Evolutionary conservation across 64 coral and sea anemone genomes (phyloP).

Genomic region (Orbicella faveolata): DNA sequence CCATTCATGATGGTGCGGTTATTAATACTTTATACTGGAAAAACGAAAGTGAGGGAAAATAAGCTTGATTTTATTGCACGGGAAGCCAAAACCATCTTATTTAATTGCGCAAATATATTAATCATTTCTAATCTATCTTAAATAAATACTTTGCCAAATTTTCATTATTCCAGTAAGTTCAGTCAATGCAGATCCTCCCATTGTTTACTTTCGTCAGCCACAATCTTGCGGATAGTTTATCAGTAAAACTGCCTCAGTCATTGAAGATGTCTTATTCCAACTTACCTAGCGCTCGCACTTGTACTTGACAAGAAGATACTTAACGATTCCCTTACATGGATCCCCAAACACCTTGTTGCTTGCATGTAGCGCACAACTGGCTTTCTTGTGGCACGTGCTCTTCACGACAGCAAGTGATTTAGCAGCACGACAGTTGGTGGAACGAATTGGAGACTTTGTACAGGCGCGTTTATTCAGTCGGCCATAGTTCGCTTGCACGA

Average conservation of each 20-base stretch:
- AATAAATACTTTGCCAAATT: too few species aligned
- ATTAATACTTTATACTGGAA: too few species aligned
- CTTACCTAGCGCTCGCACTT: conserved; percentile 25
- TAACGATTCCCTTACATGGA: conserved; percentile 20
- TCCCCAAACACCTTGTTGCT: conserved; percentile 39
- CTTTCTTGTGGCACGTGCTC: conserved; percentile 22
- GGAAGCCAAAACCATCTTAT: too few species aligned
- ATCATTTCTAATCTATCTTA: too few species aligned
- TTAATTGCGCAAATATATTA: too few species aligned
- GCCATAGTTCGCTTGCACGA: conserved; percentile 25
- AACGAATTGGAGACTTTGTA: background rate
- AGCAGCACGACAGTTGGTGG: background rate
- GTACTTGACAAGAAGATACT: conserved; percentile 44
- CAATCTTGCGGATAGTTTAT: background rate
- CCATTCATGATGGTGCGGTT: too few species aligned
- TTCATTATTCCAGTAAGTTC: too few species aligned
- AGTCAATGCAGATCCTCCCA: too few species aligned
- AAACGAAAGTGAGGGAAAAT: too few species aligned
- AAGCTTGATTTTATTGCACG: too few species aligned
- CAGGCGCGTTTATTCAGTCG: conserved; percentile 5
- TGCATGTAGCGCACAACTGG: conserved; percentile 37
- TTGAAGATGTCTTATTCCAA: background rate
- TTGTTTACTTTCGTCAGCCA: too few species aligned
- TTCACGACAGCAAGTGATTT: conserved; percentile 6
- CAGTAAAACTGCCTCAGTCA: background rate